Base-by-base conservation (phyloP, 2,797 vertebrate species). In the Morus bassanus region DNA sequence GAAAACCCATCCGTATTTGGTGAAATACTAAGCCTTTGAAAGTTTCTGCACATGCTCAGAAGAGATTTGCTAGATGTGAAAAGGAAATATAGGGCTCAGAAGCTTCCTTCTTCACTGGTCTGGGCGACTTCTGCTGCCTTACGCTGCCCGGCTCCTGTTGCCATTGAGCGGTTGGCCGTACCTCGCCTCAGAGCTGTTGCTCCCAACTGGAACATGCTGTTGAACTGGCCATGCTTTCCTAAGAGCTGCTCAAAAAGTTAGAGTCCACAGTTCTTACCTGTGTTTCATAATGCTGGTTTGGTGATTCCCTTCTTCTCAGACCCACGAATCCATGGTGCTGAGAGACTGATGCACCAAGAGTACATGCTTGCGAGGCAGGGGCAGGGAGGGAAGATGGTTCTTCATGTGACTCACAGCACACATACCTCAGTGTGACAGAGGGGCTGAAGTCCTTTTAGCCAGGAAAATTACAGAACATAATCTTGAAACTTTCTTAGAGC, bases 361-460 rank as follows among this genome's bases (percentile, higher is more conserved):
- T 10, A 14, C 0, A 1, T 0, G 0, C n/a, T 31, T 8, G 35
- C 28, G 33, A 8, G 27, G 60, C 10, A 46, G 39, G 6, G 51
- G 24, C 24, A 1, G 39, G 54, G 41, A 35, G 46, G 10, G 39
- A 28, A 46, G 39, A 2, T 13, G 68, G 10, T 11, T 56, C 64
- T 48, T 45, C 8, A 1, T 4, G 13, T 13, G 45, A 18, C 45
- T 76, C 7, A 5, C 6, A 35, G 41, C 43, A 50, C 5, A 3
- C 2, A 0, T 21, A 9, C 18, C 51, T 46, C 35, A 31, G 9
- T 3, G 11, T 64, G 31, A 15, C 53, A n/a, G 21, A 51, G 24
- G 15, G 13, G 13, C 22, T 74, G 2, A 70, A 67, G 16, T 27
- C n/a, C 28, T 78, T 74, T 46, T 6, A 72, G 22, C 24, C n/a